Percentiles rank a stretch among this genome's conserved stretches.
phyloP scores from a whole-genome alignment of 2,888 invertebrate genomes.

The Chalcis sispes region DNA sequence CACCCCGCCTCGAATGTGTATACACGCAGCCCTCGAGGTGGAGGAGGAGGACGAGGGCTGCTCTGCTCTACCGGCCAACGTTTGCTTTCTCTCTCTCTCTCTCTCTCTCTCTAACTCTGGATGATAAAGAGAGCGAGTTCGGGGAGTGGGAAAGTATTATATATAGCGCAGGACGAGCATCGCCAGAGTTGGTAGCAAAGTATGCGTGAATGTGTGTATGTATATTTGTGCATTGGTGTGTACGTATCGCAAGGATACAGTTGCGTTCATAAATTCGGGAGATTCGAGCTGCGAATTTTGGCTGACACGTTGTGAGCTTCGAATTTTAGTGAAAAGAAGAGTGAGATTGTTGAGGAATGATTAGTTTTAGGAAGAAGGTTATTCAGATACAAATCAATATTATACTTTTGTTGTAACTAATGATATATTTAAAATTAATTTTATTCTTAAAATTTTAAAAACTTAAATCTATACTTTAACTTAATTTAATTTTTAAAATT shows the following conservation, averaged over 20 bases:
- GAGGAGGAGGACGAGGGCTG: neutral
- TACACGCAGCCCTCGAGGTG: neutral
- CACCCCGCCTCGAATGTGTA: neutral
- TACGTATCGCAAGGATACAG: slow-evolving; percentile 20
- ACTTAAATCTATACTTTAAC: too few relatives aligned
- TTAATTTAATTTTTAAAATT: too few relatives aligned
- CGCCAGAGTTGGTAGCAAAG: neutral
- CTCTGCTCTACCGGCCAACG: neutral
- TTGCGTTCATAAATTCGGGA: slow-evolving; percentile 39
- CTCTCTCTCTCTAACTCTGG: neutral
- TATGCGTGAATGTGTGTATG: neutral
- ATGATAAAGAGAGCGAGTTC: slow-evolving; percentile 42
- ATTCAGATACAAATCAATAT: too few relatives aligned
- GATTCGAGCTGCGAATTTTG: too few relatives aligned
- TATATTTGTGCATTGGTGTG: neutral
- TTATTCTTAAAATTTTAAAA: too few relatives aligned
- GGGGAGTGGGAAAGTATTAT: slow-evolving; percentile 25
- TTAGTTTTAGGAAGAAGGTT: too few relatives aligned
- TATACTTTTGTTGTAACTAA: too few relatives aligned
- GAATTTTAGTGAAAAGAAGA: too few relatives aligned
- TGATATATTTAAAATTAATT: too few relatives aligned
- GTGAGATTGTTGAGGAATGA: too few relatives aligned
- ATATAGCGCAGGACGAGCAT: neutral
- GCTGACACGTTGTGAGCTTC: too few relatives aligned
- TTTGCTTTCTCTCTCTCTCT: too few relatives aligned